These are phyloP conservation scores for Rhegmatorhina hoffmannsi DNA, from an alignment of 2,113 vertebrate species.

Conservation along the genomic window DNA sequence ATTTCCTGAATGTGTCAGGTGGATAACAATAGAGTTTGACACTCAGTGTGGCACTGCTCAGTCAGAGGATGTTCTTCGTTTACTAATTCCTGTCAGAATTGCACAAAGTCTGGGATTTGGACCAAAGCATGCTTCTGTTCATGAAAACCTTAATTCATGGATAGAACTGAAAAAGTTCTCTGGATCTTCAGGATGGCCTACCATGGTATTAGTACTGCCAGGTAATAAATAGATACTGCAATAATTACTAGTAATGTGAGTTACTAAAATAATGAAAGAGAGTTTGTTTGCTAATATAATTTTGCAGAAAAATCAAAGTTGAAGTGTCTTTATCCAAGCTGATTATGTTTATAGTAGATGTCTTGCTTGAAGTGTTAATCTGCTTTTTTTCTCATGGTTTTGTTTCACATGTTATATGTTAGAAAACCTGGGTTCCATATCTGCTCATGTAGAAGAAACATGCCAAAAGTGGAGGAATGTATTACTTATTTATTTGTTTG, in stretches of 20 bases:
- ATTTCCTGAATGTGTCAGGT: slow-evolving; percentile 97
- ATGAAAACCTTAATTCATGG: slow-evolving; percentile 97
- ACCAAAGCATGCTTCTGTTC: slow-evolving; percentile 84
- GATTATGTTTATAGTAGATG: not conserved
- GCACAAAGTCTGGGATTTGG: slow-evolving; percentile 86
- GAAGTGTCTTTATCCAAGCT: not conserved
- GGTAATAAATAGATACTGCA: slow-evolving; percentile 71
- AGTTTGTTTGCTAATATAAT: not conserved
- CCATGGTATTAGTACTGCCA: slow-evolving; percentile 91
- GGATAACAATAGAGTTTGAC: slow-evolving; percentile 97
- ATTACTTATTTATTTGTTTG: not conserved
- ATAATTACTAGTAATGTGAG: not conserved
- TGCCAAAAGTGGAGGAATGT: not conserved
- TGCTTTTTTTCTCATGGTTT: not conserved
- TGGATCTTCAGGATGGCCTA: slow-evolving; percentile 93
- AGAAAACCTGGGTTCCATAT: not conserved
- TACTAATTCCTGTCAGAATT: slow-evolving; percentile 91
- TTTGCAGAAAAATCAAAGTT: not conserved
- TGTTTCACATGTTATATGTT: not conserved
- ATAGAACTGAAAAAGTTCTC: slow-evolving; percentile 96
- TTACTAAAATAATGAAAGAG: not conserved
- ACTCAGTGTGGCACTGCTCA: slow-evolving; percentile 96
- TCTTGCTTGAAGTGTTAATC: not conserved
- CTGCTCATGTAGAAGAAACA: not conserved
- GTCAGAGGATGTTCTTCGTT: slow-evolving; percentile 92